These are phyloP conservation scores for Diplosoma virens DNA, from an alignment of 23 tunicate genomes.

Conservation along the genomic window DNA sequence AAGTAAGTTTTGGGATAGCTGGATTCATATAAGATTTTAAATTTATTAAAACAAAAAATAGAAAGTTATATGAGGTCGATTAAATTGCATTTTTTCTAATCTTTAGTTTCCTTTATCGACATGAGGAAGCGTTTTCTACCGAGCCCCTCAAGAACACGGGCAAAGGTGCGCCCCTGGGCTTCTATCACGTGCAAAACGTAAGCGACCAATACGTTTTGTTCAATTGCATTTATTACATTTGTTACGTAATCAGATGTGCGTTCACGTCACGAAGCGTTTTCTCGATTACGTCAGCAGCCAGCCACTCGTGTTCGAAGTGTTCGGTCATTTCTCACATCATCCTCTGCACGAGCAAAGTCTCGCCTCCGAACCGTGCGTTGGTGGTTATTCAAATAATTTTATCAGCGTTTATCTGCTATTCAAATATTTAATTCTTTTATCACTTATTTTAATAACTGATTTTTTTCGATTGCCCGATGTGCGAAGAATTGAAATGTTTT, in stretches of 20 bases:
- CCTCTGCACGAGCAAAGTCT: slow-evolving; percentile 72
- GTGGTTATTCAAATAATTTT: too few species aligned
- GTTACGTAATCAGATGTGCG: slow-evolving; percentile 64
- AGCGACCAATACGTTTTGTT: slow-evolving; percentile 1
- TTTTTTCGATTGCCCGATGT: too few species aligned
- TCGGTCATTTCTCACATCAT: slow-evolving; percentile 85
- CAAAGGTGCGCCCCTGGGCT: slow-evolving; percentile 77
- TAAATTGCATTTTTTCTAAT: too few species aligned
- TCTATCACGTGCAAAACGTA: slow-evolving; percentile 90
- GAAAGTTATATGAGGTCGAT: too few species aligned
- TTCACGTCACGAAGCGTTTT: slow-evolving; percentile 65
- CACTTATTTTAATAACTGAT: too few species aligned
- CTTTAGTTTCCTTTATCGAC: slow-evolving; percentile 68
- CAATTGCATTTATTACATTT: too few species aligned
- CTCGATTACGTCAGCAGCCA: slow-evolving; percentile 75
- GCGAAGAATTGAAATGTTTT: too few species aligned
- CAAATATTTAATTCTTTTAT: too few species aligned
- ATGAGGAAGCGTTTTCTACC: slow-evolving; percentile 83
- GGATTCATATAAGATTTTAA: too few species aligned
- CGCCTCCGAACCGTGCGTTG: slow-evolving; percentile 6
- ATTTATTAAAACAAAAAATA: too few species aligned
- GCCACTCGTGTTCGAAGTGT: slow-evolving; percentile 83
- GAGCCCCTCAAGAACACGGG: slow-evolving; percentile 86
- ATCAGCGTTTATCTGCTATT: too few species aligned
- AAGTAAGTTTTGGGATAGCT: too few species aligned